A percentile compares a stretch with the other conserved stretches of the same genome.
phyloP scores from a whole-genome alignment of 2,113 vertebrate species.

The Galbula dea region DNA sequence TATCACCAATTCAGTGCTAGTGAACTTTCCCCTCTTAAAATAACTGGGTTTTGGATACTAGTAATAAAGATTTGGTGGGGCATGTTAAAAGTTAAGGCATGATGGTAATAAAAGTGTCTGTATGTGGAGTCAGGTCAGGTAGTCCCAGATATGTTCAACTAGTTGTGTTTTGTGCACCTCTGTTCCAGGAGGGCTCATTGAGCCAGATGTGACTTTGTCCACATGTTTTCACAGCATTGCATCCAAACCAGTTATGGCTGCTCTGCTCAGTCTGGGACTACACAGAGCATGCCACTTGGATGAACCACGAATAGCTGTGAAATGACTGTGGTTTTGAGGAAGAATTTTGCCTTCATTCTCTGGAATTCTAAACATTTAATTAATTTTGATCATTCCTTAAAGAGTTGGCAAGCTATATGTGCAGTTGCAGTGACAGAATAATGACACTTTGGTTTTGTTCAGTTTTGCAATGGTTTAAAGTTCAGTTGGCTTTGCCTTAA shows the following conservation, averaged over 20 bases:
- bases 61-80: not conserved
- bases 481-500: not conserved
- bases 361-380: not conserved
- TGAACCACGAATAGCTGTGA: not conserved
- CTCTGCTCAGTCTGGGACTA: not conserved
- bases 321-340: not conserved
- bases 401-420: not conserved
- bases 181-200: not conserved
- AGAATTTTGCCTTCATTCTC: not conserved
- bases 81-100: not conserved
- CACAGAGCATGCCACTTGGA: not conserved
- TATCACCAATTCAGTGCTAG: not conserved
- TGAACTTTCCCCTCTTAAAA: not conserved
- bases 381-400: not conserved
- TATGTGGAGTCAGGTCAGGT: not conserved
- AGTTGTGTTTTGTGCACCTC: not conserved
- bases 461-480: not conserved
- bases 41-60: not conserved
- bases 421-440: not conserved
- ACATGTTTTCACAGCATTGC: not conserved
- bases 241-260: not conserved
- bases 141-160: not conserved
- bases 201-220: not conserved
- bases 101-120: not conserved
- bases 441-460: not conserved